A percentile compares a stretch with the other conserved stretches of the same genome.
These are phyloP conservation scores for Patagioenas fasciata DNA, from an alignment of 2,113 vertebrate genomes.

Conservation along the genomic window DNA sequence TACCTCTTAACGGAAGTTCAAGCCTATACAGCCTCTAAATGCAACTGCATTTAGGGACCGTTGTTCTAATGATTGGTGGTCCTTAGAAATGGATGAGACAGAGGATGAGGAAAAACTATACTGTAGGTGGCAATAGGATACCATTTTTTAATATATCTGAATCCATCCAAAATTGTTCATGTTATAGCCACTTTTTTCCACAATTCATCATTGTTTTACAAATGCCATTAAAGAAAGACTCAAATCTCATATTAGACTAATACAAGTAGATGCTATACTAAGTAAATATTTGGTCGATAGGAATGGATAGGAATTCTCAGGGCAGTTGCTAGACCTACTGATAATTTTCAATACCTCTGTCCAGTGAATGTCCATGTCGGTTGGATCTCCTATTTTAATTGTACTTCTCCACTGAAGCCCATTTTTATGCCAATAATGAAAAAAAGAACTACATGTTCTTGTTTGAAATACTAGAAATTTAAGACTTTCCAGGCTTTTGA, in stretches of 20 bases:
- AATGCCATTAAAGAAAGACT: not conserved
- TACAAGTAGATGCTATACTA: not conserved
- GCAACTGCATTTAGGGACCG: not conserved
- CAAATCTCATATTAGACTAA: not conserved
- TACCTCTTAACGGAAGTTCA: not conserved
- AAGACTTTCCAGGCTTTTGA: not conserved
- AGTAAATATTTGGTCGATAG: not conserved
- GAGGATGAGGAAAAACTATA: not conserved
- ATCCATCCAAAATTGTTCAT: not conserved
- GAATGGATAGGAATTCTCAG: not conserved
- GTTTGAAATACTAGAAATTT: not conserved
- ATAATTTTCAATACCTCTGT: not conserved
- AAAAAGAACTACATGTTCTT: not conserved
- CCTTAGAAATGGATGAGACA: not conserved
- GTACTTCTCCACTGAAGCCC: not conserved
- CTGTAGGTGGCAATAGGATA: conserved; percentile 26
- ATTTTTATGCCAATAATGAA: not conserved
- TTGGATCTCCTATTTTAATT: not conserved
- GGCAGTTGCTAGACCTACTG: not conserved
- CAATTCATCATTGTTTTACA: not conserved
- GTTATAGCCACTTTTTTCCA: not conserved
- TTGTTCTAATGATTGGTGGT: not conserved
- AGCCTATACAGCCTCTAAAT: not conserved
- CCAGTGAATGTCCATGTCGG: not conserved
- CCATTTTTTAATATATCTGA: not conserved